Conservation (phyloP, 2,888 invertebrate species). For the Nephrocerus scutellatus region DNA sequence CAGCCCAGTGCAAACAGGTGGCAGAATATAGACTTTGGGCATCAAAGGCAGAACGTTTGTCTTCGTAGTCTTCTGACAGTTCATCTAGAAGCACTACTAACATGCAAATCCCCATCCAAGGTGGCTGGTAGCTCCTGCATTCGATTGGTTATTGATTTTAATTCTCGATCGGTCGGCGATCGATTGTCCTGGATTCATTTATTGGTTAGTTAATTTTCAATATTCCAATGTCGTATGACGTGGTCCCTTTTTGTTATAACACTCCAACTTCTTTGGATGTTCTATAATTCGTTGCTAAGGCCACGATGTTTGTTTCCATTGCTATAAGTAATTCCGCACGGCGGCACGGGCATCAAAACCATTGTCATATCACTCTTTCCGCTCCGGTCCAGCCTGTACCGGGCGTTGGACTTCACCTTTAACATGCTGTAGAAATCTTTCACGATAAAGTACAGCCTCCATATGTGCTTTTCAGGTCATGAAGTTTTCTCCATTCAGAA, state of each 20-base stretch:
- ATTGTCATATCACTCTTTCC: constrained; percentile 2
- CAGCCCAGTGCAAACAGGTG: no score
- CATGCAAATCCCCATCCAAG: no score
- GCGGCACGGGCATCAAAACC: constrained; percentile 2
- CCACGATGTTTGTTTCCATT: constrained; percentile 5
- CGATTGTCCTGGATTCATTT: neutral
- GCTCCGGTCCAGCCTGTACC: neutral
- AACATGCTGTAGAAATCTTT: neutral
- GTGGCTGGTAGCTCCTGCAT: no score
- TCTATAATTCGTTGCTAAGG: no score
- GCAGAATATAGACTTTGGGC: no score
- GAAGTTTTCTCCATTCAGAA: no score
- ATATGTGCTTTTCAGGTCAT: constrained; percentile 7
- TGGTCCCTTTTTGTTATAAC: constrained; percentile 3
- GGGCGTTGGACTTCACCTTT: neutral
- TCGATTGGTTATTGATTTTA: no score
- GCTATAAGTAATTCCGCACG: constrained; percentile 1
- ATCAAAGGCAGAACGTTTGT: neutral
- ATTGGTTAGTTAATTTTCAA: constrained; percentile 1
- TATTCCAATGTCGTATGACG: no score
- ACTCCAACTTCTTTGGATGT: constrained; percentile 3
- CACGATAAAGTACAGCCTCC: constrained; percentile 4
- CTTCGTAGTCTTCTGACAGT: no score
- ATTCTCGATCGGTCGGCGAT: neutral
- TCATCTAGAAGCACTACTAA: no score